Conservation (phyloP, 2,888 invertebrate species). For the Pheosia gnoma region DNA sequence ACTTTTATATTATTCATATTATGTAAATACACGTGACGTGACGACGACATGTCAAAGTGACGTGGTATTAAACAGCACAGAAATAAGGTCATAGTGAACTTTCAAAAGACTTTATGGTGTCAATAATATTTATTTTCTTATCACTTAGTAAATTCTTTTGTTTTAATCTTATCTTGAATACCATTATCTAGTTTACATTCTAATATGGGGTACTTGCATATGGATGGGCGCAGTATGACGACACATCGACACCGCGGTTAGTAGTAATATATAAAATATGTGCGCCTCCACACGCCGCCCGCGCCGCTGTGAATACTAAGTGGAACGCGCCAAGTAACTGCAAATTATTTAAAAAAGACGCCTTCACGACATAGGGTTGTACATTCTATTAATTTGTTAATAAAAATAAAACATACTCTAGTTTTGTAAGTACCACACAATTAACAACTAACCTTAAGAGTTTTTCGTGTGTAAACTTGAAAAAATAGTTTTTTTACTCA, state of each 20-base stretch:
- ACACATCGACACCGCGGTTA: conserved; percentile 57
- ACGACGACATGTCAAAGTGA: no score
- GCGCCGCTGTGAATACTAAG: conserved; percentile 68
- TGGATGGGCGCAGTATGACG: conserved; percentile 67
- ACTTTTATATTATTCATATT: no score
- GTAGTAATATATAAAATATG: conserved; percentile 78
- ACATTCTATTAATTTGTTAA: not conserved
- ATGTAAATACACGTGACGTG: no score
- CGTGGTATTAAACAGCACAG: no score
- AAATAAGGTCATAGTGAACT: no score
- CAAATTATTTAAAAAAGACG: conserved; percentile 71
- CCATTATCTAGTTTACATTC: not conserved
- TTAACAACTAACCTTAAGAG: not conserved
- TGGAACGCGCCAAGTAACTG: conserved; percentile 54
- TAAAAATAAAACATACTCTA: no score
- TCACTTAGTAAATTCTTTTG: no score
- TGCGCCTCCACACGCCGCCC: conserved; percentile 49
- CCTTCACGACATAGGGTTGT: conserved; percentile 23
- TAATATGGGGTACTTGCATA: conserved; percentile 40
- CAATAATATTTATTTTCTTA: no score
- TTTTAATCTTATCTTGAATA: no score
- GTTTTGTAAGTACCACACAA: not conserved
- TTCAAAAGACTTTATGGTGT: no score
- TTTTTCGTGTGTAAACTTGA: no score
- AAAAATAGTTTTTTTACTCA: not conserved